Evolutionary conservation across 2,888 invertebrate genomes (phyloP).

Genomic region (Mellilla xanthometata): DNA sequence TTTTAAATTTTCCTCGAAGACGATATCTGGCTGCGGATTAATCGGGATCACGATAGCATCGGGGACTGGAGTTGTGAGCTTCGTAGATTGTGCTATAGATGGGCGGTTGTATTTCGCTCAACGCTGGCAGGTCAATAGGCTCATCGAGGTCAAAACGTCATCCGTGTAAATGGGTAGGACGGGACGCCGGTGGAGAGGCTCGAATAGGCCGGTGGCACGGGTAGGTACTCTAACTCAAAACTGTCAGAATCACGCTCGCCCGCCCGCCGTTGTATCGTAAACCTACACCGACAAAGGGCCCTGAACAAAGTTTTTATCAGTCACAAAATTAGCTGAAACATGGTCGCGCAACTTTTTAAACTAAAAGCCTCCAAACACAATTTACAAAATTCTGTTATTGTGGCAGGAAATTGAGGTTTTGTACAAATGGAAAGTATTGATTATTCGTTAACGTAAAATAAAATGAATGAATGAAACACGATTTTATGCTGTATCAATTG

Average conservation of each 20-base stretch:
- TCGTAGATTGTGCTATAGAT: slow-evolving; percentile 22
- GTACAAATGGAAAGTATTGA: background rate
- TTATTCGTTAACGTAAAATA: background rate
- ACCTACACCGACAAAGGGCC: slow-evolving; percentile 30
- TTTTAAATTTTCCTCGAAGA: slow-evolving; percentile 36
- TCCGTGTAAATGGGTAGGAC: slow-evolving; percentile 32
- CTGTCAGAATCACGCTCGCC: slow-evolving; percentile 35
- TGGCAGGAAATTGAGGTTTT: slow-evolving; percentile 5
- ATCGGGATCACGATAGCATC: background rate
- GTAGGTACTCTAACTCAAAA: slow-evolving; percentile 48
- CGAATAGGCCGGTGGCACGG: slow-evolving; percentile 22
- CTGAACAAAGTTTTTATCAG: slow-evolving; percentile 30
- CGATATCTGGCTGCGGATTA: slow-evolving; percentile 16
- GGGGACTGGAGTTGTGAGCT: slow-evolving; percentile 6
- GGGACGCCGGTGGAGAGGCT: slow-evolving; percentile 25
- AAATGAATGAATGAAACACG: background rate
- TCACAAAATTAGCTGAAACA: slow-evolving; percentile 29
- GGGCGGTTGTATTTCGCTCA: slow-evolving; percentile 25
- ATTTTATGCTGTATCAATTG: no score
- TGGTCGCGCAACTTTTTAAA: slow-evolving; percentile 24
- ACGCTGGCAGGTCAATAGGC: slow-evolving; percentile 30
- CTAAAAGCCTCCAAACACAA: slow-evolving; percentile 22
- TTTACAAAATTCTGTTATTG: slow-evolving; percentile 15
- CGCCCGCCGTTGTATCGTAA: slow-evolving; percentile 30
- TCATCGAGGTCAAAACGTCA: slow-evolving; percentile 36